These are phyloP conservation scores for Staurois parvus DNA, from an alignment of 2,797 vertebrate genomes.

Conservation along the genomic window DNA sequence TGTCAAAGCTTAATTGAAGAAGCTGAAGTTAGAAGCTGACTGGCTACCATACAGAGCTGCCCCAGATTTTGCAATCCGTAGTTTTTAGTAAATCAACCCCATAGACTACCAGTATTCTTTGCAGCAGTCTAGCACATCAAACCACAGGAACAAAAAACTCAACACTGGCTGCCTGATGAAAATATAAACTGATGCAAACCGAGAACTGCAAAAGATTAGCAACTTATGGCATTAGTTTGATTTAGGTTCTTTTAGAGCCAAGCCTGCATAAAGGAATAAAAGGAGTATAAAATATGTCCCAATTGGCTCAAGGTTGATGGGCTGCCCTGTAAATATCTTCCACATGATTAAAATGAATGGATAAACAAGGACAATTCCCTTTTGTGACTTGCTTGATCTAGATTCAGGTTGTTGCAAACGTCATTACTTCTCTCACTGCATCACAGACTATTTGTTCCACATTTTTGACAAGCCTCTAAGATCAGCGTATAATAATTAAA, in stretches of 20 bases:
- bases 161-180: not conserved
- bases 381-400: conserved; percentile 34
- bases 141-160: too few relatives aligned
- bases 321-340: conserved; percentile 40
- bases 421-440: conserved; percentile 8
- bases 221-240: conserved; percentile 24
- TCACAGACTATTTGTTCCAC: not conserved
- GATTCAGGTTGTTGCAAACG: conserved; percentile 33
- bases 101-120: not conserved
- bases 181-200: not conserved
- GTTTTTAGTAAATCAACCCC: too few relatives aligned
- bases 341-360: conserved; percentile 34
- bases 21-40: too few relatives aligned
- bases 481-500: not conserved
- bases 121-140: not conserved
- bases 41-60: too few relatives aligned
- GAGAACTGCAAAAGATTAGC: not conserved
- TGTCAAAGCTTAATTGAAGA: too few relatives aligned
- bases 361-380: conserved; percentile 24
- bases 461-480: not conserved
- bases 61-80: too few relatives aligned
- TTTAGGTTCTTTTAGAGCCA: conserved; percentile 28
- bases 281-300: conserved; percentile 36
- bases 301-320: conserved; percentile 30
- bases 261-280: conserved; percentile 40